Evolutionary conservation across 2,888 invertebrate species (phyloP).

Genomic region (Coleophora deauratella): DNA sequence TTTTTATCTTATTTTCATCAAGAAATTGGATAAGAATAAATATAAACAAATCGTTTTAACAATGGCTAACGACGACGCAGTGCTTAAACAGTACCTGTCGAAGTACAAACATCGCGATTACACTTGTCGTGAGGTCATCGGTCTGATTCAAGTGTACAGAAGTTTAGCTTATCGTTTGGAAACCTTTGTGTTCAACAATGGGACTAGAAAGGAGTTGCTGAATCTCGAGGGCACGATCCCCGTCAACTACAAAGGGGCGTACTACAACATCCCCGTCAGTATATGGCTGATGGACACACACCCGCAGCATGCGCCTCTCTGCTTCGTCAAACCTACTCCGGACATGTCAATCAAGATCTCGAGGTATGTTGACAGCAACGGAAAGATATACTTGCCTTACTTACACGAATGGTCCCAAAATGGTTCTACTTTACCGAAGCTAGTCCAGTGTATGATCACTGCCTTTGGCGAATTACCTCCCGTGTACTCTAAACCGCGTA

Average conservation of each 20-base stretch:
- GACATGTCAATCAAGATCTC: slow-evolving; percentile 98
- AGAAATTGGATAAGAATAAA: background rate
- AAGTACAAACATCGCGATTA: slow-evolving; percentile 65
- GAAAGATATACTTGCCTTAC: slow-evolving; percentile 97
- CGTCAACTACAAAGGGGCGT: slow-evolving; percentile 88
- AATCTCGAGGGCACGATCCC: slow-evolving; percentile 95
- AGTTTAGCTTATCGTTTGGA: slow-evolving; percentile 61
- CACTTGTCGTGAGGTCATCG: slow-evolving; percentile 58
- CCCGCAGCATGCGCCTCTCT: slow-evolving; percentile 96
- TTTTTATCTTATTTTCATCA: background rate
- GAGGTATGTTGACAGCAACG: slow-evolving; percentile 94
- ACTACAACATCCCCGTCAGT: slow-evolving; percentile 97
- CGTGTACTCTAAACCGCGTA: slow-evolving; percentile 85
- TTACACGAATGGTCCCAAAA: slow-evolving; percentile 93
- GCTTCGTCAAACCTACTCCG: slow-evolving; percentile 93
- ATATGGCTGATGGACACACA: slow-evolving; percentile 98
- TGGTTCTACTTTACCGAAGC: slow-evolving; percentile 87
- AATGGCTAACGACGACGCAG: slow-evolving; percentile 61
- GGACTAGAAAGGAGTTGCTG: slow-evolving; percentile 84
- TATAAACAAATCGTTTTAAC: slow-evolving; percentile 9
- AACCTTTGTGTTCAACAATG: slow-evolving; percentile 89
- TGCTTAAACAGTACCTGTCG: slow-evolving; percentile 52
- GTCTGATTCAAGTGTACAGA: slow-evolving; percentile 58
- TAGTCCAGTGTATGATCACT: slow-evolving; percentile 92
- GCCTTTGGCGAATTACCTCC: slow-evolving; percentile 97